Evolutionary conservation across 2,797 vertebrate genomes (phyloP).

Genomic region (Toxotes lorentzi): DNA sequence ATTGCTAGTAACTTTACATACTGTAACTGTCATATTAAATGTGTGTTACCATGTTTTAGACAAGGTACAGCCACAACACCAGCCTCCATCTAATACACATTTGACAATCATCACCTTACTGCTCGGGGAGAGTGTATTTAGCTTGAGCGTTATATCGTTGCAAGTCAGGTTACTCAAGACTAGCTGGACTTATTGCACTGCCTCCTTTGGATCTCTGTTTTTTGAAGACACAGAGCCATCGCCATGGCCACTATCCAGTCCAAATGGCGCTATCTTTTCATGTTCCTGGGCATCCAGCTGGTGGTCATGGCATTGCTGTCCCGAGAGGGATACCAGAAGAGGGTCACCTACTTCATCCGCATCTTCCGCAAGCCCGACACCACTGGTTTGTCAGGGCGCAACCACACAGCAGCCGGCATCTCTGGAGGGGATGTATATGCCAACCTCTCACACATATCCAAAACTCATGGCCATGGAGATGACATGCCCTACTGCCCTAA

Average conservation of each 20-base stretch:
- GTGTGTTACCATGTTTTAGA: constrained; percentile 9
- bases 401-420: constrained; percentile 63
- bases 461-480: constrained; percentile 58
- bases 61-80: background rate
- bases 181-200: background rate
- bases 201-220: background rate
- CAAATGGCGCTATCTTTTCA: constrained; percentile 86
- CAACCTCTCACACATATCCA: constrained; percentile 82
- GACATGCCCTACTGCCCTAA: constrained; percentile 84
- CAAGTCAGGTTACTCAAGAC: background rate
- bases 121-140: background rate
- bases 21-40: background rate
- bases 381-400: constrained; percentile 42
- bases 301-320: constrained; percentile 88
- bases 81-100: constrained; percentile 10
- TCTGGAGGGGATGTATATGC: constrained; percentile 79
- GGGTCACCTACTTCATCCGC: constrained; percentile 85
- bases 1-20: background rate
- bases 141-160: background rate
- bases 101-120: constrained; percentile 36
- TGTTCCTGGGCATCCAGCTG: constrained; percentile 88
- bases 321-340: constrained; percentile 84
- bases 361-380: constrained; percentile 83
- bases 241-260: constrained; percentile 81
- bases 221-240: constrained; percentile 22